These are phyloP conservation scores for Leptinotarsa haldemani DNA, from an alignment of 2,888 invertebrate species.

Conservation along the genomic window DNA sequence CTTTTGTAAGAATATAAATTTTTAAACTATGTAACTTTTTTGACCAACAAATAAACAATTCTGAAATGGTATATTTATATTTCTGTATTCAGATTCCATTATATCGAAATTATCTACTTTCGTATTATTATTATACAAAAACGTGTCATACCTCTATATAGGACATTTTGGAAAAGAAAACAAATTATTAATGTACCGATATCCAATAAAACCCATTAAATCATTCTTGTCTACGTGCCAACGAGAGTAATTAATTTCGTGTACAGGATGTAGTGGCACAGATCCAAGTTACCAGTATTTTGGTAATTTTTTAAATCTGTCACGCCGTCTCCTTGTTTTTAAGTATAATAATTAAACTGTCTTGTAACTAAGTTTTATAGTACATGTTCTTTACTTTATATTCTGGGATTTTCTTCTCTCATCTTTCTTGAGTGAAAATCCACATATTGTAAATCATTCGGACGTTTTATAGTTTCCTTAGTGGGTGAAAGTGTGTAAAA, in stretches of 20 bases:
- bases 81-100: no score
- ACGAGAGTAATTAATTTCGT: conserved; percentile 12
- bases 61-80: no score
- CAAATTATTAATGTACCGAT: conserved; percentile 6
- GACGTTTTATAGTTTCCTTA: conserved; percentile 28
- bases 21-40: no score
- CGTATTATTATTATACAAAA: neutral
- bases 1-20: no score
- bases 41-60: no score
- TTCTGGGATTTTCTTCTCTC: conserved; percentile 28
- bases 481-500: conserved; percentile 11
- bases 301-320: conserved; percentile 23
- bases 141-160: neutral
- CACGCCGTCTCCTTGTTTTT: conserved; percentile 11
- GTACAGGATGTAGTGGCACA: conserved; percentile 16
- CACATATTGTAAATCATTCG: conserved; percentile 30
- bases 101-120: no score
- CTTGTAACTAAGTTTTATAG: conserved; percentile 24
- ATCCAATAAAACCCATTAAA: neutral
- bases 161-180: neutral
- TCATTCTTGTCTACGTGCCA: conserved; percentile 4
- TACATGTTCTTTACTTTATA: conserved; percentile 20
- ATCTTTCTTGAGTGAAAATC: conserved; percentile 29
- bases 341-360: conserved; percentile 26
- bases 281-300: conserved; percentile 25